Evolutionary conservation across 2,113 vertebrate genomes (phyloP), one percentile per base, ranked within the genome.

Genomic region (Mirza zaza): DNA sequence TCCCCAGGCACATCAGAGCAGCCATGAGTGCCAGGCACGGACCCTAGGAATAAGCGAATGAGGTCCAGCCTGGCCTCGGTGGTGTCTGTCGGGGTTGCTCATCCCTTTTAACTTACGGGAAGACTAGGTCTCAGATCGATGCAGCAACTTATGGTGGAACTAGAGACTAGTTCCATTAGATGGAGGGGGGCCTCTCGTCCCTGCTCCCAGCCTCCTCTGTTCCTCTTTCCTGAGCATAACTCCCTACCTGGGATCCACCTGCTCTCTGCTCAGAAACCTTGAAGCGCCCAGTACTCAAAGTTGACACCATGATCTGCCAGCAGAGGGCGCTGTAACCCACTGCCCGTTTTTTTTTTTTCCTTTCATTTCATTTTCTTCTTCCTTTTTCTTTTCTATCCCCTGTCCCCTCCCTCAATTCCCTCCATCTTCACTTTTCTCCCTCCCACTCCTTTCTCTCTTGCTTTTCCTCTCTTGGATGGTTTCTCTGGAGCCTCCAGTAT

Each of bases 291-390:
- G 0, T 3, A 10, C 42, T 18, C 76, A 39, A 63, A n/a, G 36
- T n/a, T 3, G 12, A 25, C 11, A 23, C 61, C 27, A n/a, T 25
- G 5, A 34, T 3, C 8, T 27, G 25, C 84, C 93, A 71, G 76
- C 88, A 97, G 95, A 71, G 93, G 91, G 81, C 18, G 17, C 48
- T 4, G 57, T 80, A 79, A 57, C 13, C 36, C 9, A 20, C 9
- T 2, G 6, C 23, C 0, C 45, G 42, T 42, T 42, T 1, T 4
- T 23, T 34, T 29, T 18, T 27, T 1, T 5, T 32, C 32, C 21
- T 32, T 17, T 68, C 15, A 57, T 48, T 7, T 76, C 27, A 4
- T 50, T 68, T 86, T 14, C 2, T 80, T 70, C n/a, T 83, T 57
- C 8, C 52, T 52, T 55, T 79, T 87, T 34, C 3, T 55, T 70